Evolutionary conservation across 2,888 invertebrate genomes (phyloP).

Genomic region (Leucophora obtusa): DNA sequence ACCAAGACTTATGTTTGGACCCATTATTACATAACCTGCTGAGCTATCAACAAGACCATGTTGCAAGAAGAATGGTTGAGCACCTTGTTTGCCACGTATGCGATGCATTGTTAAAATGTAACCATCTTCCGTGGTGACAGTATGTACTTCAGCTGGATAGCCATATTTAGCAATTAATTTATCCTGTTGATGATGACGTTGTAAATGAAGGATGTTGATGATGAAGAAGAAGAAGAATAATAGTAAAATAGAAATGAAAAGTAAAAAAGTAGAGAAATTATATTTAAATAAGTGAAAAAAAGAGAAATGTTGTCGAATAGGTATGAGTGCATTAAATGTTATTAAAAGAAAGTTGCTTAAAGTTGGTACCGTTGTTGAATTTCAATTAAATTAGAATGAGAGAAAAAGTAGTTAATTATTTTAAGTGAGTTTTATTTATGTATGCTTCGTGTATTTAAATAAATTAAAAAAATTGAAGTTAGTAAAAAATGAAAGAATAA

Average conservation of each 20-base stretch:
- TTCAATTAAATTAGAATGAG: not conserved
- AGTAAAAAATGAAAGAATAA: not conserved
- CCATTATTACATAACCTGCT: slow-evolving; percentile 86
- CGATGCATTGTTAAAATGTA: slow-evolving; percentile 88
- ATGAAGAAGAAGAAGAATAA: not conserved
- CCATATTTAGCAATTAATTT: slow-evolving; percentile 82
- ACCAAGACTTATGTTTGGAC: slow-evolving; percentile 82
- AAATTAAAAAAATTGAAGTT: not conserved
- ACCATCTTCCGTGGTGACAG: slow-evolving; percentile 86
- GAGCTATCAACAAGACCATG: slow-evolving; percentile 87
- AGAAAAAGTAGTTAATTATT: slow-evolving; percentile 15
- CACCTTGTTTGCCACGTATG: slow-evolving; percentile 80
- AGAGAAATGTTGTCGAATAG: not conserved
- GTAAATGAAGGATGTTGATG: not conserved
- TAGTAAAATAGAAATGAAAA: slow-evolving; percentile 1
- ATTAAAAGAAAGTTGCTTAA: not conserved
- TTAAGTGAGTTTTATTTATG: slow-evolving; percentile 10
- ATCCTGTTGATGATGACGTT: slow-evolving; percentile 68
- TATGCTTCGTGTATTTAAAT: not conserved
- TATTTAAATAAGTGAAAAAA: not conserved
- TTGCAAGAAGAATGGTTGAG: slow-evolving; percentile 82
- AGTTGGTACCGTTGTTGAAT: not conserved
- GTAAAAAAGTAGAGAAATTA: not conserved
- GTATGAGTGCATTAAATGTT: not conserved
- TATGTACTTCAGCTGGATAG: slow-evolving; percentile 83